Evolutionary conservation across 2,113 vertebrate species (phyloP).

Genomic region (Megatriorchis doriae): DNA sequence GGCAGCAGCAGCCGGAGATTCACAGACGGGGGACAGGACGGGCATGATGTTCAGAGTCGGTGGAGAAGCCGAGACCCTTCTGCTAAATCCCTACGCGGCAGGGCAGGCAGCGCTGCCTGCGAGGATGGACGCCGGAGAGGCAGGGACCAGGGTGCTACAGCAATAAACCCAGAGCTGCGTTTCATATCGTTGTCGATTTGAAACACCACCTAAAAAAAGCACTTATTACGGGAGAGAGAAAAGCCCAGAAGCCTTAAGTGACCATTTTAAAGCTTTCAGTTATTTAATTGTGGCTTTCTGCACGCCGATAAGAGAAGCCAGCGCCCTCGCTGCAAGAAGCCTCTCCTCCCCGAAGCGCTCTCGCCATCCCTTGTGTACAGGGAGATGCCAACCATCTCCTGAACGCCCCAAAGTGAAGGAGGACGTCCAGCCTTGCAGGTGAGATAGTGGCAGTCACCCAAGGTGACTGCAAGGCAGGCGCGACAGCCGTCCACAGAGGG

Average conservation of each 20-base stretch:
- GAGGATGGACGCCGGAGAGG: neutral
- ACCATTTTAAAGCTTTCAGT: constrained; percentile 21
- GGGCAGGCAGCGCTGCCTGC: neutral
- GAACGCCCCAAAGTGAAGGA: neutral
- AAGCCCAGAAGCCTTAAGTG: neutral
- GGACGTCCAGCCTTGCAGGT: neutral
- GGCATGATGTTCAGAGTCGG: neutral
- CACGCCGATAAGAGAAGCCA: neutral
- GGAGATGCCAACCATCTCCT: neutral
- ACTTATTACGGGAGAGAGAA: neutral
- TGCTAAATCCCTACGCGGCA: neutral
- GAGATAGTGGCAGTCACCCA: neutral
- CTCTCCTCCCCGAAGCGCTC: neutral
- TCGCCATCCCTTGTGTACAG: neutral
- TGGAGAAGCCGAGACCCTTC: neutral
- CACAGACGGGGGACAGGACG: neutral
- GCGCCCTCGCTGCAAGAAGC: neutral
- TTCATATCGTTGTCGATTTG: fast-evolving
- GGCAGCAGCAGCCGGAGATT: neutral
- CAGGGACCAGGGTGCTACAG: neutral
- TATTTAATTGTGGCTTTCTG: constrained; percentile 40
- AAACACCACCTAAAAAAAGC: neutral
- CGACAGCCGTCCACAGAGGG: neutral
- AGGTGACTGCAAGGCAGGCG: neutral
- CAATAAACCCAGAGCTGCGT: neutral